Evolutionary conservation across 2,888 invertebrate species (phyloP).

Genomic region (Drosophila peninsularis): DNA sequence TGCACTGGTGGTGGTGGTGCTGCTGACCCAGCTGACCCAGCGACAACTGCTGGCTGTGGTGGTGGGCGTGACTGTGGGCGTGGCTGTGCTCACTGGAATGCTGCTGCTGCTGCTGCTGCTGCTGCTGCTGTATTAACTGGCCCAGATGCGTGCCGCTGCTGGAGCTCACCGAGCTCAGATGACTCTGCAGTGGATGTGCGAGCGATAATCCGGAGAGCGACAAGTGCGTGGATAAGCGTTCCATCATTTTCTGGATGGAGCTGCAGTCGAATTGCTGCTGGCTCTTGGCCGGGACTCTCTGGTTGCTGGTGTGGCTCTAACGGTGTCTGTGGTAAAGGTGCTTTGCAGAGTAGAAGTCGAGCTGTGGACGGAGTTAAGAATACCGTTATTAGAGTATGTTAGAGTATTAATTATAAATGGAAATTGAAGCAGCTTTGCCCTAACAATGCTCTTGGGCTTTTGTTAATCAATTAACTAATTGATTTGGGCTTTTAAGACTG

Average conservation of each 20-base stretch:
- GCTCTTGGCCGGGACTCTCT: constrained; percentile 30
- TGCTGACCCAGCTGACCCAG: constrained; percentile 79
- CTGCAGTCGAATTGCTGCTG: constrained; percentile 38
- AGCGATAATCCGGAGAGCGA: constrained; percentile 85
- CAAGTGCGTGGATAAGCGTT: constrained; percentile 84
- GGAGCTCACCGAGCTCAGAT: constrained; percentile 79
- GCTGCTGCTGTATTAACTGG: constrained; percentile 70
- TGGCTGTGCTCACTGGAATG: constrained; percentile 67
- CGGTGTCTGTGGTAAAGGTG: constrained; percentile 26
- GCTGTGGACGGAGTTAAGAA: constrained; percentile 23
- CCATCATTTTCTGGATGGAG: constrained; percentile 84
- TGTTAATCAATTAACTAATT: constrained; percentile 83
- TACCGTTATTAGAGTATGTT: no score
- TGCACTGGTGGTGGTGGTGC: constrained; percentile 75
- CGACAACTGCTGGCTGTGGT: constrained; percentile 81
- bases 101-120: constrained; percentile 73
- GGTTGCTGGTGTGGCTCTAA: constrained; percentile 25
- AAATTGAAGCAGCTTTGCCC: constrained; percentile 3
- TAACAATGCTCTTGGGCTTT: constrained; percentile 38
- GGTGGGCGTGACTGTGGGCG: constrained; percentile 61
- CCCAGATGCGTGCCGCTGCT: constrained; percentile 74
- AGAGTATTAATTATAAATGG: neutral
- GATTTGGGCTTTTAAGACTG: constrained; percentile 74
- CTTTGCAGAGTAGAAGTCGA: constrained; percentile 31
- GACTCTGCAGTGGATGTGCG: constrained; percentile 84